Conservation (phyloP, 2,797 vertebrate species). For the Menidia menidia region DNA sequence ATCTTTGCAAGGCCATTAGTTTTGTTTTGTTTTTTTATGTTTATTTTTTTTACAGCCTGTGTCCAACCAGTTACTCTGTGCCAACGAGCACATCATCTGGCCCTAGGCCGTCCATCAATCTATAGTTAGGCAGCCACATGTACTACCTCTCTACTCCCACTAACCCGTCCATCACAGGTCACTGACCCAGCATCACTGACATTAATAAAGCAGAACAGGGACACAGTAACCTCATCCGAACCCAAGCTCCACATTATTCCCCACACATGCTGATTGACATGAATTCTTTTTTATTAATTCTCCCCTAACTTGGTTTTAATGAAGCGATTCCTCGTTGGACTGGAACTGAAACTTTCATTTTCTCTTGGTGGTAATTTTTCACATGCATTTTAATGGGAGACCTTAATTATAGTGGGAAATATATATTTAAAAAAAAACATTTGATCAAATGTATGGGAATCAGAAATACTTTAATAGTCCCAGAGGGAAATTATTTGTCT, state of each 20-base stretch:
- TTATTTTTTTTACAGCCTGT: neutral
- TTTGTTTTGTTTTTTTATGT: neutral
- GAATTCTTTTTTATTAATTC: neutral
- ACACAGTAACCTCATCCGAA: neutral
- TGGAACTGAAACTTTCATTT: neutral
- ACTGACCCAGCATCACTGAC: neutral
- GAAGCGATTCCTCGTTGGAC: neutral
- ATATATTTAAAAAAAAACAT: too few relatives aligned
- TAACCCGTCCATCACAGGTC: neutral
- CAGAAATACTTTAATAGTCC: too few relatives aligned
- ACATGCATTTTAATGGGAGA: too few relatives aligned
- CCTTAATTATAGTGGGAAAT: too few relatives aligned
- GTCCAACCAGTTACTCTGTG: slow-evolving; percentile 7
- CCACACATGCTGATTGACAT: neutral
- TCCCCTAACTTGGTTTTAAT: neutral
- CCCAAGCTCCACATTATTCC: neutral
- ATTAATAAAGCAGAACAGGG: slow-evolving; percentile 1
- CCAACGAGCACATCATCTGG: slow-evolving; percentile 19
- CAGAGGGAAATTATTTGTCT: too few relatives aligned
- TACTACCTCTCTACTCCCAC: neutral
- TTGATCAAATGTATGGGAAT: too few relatives aligned
- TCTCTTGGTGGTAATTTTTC: too few relatives aligned
- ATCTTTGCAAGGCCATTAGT: neutral
- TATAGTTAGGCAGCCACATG: slow-evolving; percentile 7
- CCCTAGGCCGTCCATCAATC: slow-evolving; percentile 11